phyloP scores from a whole-genome alignment of 2,797 vertebrate species.

The Notamacropus eugenii region DNA sequence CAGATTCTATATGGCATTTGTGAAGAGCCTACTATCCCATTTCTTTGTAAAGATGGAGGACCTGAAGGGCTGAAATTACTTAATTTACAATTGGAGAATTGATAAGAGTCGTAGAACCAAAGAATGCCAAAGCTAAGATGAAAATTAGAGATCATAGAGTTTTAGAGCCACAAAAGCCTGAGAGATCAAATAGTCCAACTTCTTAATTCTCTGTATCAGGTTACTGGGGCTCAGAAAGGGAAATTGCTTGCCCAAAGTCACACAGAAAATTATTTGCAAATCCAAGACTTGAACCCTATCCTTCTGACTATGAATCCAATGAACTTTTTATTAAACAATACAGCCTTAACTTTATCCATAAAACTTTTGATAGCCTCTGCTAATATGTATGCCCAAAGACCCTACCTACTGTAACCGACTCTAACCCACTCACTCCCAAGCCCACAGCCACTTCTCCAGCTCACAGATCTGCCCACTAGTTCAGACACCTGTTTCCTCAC shows the following conservation, averaged over 20 bases:
- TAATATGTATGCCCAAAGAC: neutral
- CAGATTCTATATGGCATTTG: neutral
- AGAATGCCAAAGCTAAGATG: neutral
- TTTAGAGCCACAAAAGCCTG: neutral
- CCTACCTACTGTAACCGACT: neutral
- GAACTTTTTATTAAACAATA: neutral
- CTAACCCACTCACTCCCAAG: too few relatives aligned
- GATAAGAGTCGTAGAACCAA: neutral
- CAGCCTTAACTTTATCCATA: neutral
- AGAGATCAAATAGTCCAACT: neutral
- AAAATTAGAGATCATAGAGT: neutral
- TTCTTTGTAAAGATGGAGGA: neutral
- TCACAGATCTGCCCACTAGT: neutral
- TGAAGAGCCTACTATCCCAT: neutral
- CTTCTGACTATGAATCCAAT: neutral
- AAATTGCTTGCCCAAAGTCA: neutral
- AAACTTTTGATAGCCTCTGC: neutral
- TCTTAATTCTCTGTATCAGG: neutral
- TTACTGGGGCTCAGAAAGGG: neutral
- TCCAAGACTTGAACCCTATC: slow-evolving; percentile 21
- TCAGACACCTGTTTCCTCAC: neutral
- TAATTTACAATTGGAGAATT: neutral
- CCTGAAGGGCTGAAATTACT: neutral
- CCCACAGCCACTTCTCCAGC: neutral
- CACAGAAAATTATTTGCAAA: slow-evolving; percentile 4